Percentiles rank a stretch among this genome's conserved stretches.
Conservation (phyloP, 1,140 invertebrate species). For the Radopholus similis region DNA sequence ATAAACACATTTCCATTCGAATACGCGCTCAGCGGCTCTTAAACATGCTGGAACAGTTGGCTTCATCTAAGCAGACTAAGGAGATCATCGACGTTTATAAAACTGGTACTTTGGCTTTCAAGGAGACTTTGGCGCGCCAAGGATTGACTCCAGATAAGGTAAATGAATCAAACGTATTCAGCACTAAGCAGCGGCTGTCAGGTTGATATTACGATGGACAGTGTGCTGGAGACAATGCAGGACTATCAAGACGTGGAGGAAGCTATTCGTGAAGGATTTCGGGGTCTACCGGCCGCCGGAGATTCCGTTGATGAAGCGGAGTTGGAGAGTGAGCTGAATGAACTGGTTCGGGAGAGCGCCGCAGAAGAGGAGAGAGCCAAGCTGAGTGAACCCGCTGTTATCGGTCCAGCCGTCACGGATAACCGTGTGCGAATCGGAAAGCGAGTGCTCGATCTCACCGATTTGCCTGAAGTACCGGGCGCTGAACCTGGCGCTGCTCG, state of each 20-base stretch:
- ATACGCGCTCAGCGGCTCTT: conserved; percentile 36
- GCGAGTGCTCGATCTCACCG: conserved; percentile 33
- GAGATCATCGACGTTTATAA: conserved; percentile 54
- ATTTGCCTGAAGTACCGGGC: conserved; percentile 38
- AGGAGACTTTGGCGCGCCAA: conserved; percentile 44
- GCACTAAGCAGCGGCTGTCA: too few relatives aligned
- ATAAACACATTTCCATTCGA: background rate
- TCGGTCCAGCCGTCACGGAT: conserved; percentile 4
- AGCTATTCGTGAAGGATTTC: conserved; percentile 42
- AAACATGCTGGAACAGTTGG: conserved; percentile 51
- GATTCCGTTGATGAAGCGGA: conserved; percentile 20
- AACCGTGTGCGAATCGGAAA: conserved; percentile 34
- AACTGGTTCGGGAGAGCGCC: conserved; percentile 26
- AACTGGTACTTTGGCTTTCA: conserved; percentile 49
- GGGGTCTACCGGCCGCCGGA: conserved; percentile 5
- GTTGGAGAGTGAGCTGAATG: conserved; percentile 43
- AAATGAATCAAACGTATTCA: background rate
- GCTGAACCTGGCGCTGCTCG: background rate
- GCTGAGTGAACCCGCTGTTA: background rate
- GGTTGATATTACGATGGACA: conserved; percentile 54
- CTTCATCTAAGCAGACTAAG: conserved; percentile 50
- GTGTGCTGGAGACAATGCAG: conserved; percentile 47
- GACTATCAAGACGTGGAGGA: conserved; percentile 51
- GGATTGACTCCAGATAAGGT: conserved; percentile 53
- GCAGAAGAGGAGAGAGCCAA: background rate